These are phyloP conservation scores for Ceyx melanurus DNA, from an alignment of 2,113 vertebrate genomes.

Conservation along the genomic window DNA sequence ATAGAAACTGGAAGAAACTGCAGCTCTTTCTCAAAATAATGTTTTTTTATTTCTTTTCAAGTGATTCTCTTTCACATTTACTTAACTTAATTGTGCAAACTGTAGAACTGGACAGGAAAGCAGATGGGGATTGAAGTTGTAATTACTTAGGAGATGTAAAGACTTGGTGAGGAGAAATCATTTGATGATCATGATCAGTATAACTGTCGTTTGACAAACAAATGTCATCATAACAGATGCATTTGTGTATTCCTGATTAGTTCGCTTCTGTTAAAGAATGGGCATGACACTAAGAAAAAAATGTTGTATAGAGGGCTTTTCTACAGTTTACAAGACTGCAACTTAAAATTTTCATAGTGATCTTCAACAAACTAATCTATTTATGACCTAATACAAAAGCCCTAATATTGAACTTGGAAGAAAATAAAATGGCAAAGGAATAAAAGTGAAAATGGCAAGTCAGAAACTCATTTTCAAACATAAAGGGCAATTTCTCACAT, in stretches of 20 bases:
- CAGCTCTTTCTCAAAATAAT: neutral
- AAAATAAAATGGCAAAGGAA: neutral
- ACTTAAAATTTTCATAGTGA: neutral
- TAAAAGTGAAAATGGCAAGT: neutral
- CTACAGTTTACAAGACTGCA: neutral
- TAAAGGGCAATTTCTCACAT: neutral
- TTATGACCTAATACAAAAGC: neutral
- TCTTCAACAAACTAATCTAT: neutral
- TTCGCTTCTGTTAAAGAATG: neutral
- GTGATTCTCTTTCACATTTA: neutral
- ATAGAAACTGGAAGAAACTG: neutral
- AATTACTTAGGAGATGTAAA: neutral
- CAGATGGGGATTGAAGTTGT: neutral
- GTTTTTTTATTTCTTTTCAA: neutral
- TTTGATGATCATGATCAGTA: neutral
- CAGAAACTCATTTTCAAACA: neutral
- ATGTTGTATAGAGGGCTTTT: neutral
- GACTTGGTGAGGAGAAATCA: neutral
- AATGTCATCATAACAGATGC: neutral
- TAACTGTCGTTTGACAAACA: neutral
- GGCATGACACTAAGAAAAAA: neutral
- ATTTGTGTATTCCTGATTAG: neutral
- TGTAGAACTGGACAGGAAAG: neutral
- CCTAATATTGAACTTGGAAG: neutral
- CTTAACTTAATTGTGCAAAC: neutral